Conservation (phyloP, 2,113 vertebrate species). For the Bostrychus sinensis region DNA sequence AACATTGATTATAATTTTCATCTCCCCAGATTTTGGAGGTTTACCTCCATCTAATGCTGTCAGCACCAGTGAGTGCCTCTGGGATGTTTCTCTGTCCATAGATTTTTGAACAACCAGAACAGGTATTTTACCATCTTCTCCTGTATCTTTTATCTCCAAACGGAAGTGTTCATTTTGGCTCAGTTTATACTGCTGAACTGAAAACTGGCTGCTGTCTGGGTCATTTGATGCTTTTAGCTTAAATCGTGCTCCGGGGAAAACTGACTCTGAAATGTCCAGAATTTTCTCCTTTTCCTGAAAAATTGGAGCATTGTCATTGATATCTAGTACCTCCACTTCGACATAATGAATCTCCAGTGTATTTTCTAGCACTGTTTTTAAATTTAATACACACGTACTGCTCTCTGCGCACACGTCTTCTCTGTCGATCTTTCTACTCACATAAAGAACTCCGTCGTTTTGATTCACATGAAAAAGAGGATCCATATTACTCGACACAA, state of each 20-base stretch:
- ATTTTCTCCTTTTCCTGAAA: conserved; percentile 55
- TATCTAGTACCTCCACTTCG: conserved; percentile 61
- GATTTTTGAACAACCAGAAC: conserved; percentile 60
- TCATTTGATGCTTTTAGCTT: conserved; percentile 75
- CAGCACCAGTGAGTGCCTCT: conserved; percentile 29
- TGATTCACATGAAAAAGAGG: conserved; percentile 63
- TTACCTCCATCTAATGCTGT: conserved; percentile 66
- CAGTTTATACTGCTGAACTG: conserved; percentile 77
- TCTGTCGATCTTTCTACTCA: conserved; percentile 65
- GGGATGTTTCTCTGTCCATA: conserved; percentile 55
- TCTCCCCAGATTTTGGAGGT: conserved; percentile 50
- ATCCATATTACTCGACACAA: conserved; percentile 45
- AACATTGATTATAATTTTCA: conserved; percentile 50
- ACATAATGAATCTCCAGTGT: conserved; percentile 75
- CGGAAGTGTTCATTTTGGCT: conserved; percentile 69
- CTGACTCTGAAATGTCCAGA: conserved; percentile 54
- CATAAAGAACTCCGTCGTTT: conserved; percentile 63
- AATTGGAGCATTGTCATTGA: conserved; percentile 64
- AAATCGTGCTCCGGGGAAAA: conserved; percentile 69
- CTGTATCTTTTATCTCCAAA: conserved; percentile 63
- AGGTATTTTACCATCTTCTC: conserved; percentile 16
- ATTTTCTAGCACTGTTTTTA: conserved; percentile 75
- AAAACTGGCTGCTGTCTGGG: conserved; percentile 74
- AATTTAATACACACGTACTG: conserved; percentile 59
- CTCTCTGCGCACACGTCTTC: conserved; percentile 68